These are phyloP conservation scores for Gymnorhina tibicen DNA, from an alignment of 2,113 vertebrate species.

Conservation along the genomic window DNA sequence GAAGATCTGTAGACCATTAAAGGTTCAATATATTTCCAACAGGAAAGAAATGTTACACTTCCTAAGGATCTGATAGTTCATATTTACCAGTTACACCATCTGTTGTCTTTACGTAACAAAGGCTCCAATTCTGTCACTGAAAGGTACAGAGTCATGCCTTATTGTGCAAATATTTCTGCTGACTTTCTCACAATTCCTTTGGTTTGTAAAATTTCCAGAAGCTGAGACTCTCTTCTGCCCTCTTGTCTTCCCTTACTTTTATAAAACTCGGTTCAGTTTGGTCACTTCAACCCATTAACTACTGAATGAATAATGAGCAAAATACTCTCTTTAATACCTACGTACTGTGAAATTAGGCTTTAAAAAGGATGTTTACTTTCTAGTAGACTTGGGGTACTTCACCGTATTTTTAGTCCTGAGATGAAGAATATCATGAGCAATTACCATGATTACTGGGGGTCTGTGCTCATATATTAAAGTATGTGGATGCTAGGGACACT, in stretches of 20 bases:
- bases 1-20: neutral
- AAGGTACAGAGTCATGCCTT: neutral
- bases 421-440: neutral
- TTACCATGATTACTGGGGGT: neutral
- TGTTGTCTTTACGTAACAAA: neutral
- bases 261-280: neutral
- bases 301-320: neutral
- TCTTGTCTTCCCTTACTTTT: neutral
- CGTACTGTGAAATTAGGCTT: neutral
- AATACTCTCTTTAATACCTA: neutral
- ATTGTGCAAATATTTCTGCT: neutral
- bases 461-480: neutral
- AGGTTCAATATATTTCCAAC: neutral
- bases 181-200: neutral
- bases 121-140: neutral
- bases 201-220: neutral
- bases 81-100: neutral
- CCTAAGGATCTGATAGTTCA: neutral
- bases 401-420: neutral
- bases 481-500: neutral
- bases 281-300: neutral
- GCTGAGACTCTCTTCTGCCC: neutral
- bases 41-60: neutral
- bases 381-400: neutral
- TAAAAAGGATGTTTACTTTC: neutral